Evolutionary conservation across 2,888 invertebrate species (phyloP).

Genomic region (Phyllotreta cruciferae): DNA sequence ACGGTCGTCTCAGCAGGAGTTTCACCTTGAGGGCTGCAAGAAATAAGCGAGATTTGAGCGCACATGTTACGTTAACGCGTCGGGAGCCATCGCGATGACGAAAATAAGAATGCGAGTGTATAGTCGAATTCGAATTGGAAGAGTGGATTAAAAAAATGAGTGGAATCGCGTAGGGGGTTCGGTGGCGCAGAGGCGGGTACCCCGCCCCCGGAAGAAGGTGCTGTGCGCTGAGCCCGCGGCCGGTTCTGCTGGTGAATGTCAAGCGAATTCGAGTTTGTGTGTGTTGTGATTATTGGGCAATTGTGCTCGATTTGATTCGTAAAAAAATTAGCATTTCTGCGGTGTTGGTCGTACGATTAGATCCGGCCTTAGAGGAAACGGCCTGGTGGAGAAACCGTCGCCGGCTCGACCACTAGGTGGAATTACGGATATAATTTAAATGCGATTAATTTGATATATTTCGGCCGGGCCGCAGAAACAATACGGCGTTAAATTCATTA

Average conservation of each 20-base stretch:
- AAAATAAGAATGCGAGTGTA: constrained; percentile 11
- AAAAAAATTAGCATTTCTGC: no score
- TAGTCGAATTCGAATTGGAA: constrained; percentile 1
- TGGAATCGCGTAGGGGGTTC: constrained; percentile 12
- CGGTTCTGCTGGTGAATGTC: no score
- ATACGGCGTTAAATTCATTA: no score
- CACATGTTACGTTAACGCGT: constrained; percentile 21
- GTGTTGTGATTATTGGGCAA: no score
- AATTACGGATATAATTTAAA: no score
- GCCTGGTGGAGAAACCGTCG: no score
- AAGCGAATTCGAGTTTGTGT: not conserved
- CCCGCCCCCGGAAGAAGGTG: constrained; percentile 22
- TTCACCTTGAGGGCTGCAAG: constrained; percentile 95
- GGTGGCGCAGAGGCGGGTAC: constrained; percentile 19
- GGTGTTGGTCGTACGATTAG: no score
- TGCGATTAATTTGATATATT: no score
- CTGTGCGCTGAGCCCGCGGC: not conserved
- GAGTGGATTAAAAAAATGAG: not conserved
- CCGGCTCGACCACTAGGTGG: no score
- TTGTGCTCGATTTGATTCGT: no score
- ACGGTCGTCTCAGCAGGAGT: constrained; percentile 91
- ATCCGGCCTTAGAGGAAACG: no score
- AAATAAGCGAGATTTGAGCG: constrained; percentile 47
- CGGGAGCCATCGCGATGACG: constrained; percentile 13
- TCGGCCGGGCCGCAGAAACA: no score